Evolutionary conservation across 2,797 vertebrate genomes (phyloP).

Genomic region (Gephyroberyx darwinii): DNA sequence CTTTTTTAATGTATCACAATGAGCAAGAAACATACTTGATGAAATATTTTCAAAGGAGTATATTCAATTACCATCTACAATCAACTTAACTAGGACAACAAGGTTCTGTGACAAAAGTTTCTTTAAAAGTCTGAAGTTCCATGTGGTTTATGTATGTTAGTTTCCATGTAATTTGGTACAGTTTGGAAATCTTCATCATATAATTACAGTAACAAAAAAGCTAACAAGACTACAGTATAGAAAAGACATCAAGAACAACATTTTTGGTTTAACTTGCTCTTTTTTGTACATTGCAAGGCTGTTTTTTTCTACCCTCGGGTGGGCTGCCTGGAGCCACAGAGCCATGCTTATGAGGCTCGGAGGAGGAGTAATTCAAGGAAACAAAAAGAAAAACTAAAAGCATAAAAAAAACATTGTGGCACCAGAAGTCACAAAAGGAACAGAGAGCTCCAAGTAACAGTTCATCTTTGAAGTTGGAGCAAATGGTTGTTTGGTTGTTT

Average conservation of each 20-base stretch:
- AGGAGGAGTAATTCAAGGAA: conserved; percentile 86
- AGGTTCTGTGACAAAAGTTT: conserved; percentile 99
- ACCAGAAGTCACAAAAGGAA: conserved; percentile 90
- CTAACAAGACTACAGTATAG: conserved; percentile 99
- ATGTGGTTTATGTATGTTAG: conserved; percentile 94
- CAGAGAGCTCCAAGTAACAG: conserved; percentile 86
- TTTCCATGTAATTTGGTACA: conserved; percentile 99
- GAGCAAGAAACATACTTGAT: conserved; percentile 99
- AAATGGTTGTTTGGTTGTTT: conserved; percentile 84
- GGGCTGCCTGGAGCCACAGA: conserved; percentile 88
- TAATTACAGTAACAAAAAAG: conserved; percentile 99
- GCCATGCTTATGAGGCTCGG: conserved; percentile 87
- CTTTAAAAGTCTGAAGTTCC: conserved; percentile 98
- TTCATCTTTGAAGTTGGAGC: conserved; percentile 88
- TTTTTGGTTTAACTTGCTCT: conserved; percentile 99
- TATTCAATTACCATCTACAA: conserved; percentile 99
- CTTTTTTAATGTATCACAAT: conserved; percentile 99
- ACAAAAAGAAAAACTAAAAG: conserved; percentile 78
- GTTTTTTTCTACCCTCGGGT: conserved; percentile 92
- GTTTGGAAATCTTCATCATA: conserved; percentile 98
- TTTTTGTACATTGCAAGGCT: conserved; percentile 99
- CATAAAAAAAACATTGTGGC: conserved; percentile 85
- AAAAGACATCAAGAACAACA: conserved; percentile 99
- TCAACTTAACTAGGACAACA: conserved; percentile 99
- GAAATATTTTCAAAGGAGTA: conserved; percentile 99